Percentiles rank a stretch among this genome's conserved stretches.
These are phyloP conservation scores for Ichneumon xanthorius DNA, from an alignment of 2,888 invertebrate genomes.

Conservation along the genomic window DNA sequence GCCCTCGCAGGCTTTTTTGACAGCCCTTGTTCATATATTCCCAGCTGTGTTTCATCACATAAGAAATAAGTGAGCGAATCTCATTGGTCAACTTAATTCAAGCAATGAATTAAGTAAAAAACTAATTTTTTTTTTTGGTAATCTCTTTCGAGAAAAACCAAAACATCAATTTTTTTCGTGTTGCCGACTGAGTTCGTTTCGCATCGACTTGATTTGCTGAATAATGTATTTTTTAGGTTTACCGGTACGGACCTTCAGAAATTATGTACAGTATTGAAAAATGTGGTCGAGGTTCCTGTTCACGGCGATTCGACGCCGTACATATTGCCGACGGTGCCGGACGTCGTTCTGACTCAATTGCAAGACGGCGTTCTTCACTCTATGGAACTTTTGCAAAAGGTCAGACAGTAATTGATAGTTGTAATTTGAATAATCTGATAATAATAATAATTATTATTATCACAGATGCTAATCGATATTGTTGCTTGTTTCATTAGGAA, in stretches of 20 bases:
- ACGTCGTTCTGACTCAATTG: conserved; percentile 92
- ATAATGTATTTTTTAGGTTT: conserved; percentile 85
- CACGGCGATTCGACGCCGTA: conserved; percentile 93
- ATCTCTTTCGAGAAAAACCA: too few species aligned
- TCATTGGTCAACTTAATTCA: neutral
- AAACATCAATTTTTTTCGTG: too few species aligned
- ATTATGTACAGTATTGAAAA: conserved; percentile 91
- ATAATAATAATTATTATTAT: conserved; percentile 35
- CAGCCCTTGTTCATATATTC: conserved; percentile 97
- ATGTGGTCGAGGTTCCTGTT: conserved; percentile 92
- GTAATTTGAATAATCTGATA: neutral
- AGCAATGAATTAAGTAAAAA: too few species aligned
- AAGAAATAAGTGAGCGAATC: conserved; percentile 87
- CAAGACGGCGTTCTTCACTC: conserved; percentile 95
- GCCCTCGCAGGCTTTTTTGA: conserved; percentile 97
- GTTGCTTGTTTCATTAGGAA: conserved; percentile 83
- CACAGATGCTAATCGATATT: conserved; percentile 18
- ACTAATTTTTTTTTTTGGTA: too few species aligned
- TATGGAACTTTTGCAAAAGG: conserved; percentile 95
- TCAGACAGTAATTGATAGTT: conserved; percentile 76
- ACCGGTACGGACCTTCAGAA: conserved; percentile 91
- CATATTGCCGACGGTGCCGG: conserved; percentile 92
- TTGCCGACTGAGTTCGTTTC: neutral
- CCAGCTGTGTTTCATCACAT: conserved; percentile 97
- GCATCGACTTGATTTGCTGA: neutral